Evolutionary conservation across 64 coral and sea anemone genomes (phyloP), one percentile per base, ranked within the genome.

Genomic region (Porites australiensis): DNA sequence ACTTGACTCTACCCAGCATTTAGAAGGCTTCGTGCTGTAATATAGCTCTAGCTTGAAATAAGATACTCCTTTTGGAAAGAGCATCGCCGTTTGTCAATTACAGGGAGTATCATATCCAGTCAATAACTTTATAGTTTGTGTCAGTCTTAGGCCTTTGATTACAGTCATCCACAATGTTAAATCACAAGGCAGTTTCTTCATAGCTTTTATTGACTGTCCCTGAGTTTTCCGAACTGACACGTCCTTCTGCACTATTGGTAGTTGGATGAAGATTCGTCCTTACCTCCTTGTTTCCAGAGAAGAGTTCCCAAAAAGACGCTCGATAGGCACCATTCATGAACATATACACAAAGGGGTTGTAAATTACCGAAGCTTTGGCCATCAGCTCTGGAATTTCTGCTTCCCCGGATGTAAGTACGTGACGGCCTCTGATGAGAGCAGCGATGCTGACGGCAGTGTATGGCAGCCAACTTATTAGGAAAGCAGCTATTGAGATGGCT

Each of bases 351-450:
- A 94, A 6, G 14, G 93, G 93, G 63, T 94, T 94, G 18, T 44
- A 90, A 58, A 94, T 82, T 5, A 90, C 93, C 15, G 93, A 94
- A 18, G 79, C 59, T 65, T 94, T 94, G 15, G 93, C 93, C 93
- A 94, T 66, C 16, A 85, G 21, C 37, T 89, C 93, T 18, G 93
- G 86, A 54, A 94, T 86, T 71, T 89, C 77, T 16, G 93, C 79
- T 68, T 78, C 57, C 9, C 74, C 69, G 23, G 93, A 72, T 50
- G 93, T 83, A 82, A 94, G 58, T n/a, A 83, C 8, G 19, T 88
- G 81, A 59, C 14, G 44, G 4, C 93, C 93, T 18, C n/a, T 86
- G 21, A 94, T 44, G 3, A 88, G 49, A 14, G 87, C 87, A 66
- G 63, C 80, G 3, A 94, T 20, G 27, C 93, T 89, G 15, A 90